Evolutionary conservation across 2,888 invertebrate species (phyloP), one percentile per base, ranked within the genome.

Genomic region (Aradus depressus): DNA sequence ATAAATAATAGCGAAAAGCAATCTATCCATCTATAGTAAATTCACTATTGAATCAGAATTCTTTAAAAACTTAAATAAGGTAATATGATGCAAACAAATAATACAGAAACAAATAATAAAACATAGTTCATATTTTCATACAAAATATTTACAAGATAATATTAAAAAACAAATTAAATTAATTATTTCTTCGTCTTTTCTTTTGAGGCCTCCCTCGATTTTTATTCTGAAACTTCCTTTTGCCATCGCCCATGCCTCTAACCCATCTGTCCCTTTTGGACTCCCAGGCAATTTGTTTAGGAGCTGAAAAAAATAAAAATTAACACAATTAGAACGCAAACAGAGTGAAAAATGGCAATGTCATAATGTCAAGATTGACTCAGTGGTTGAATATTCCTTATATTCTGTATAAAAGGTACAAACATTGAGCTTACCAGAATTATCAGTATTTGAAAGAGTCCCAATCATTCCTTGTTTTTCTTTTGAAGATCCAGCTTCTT

Each of bases 271-370:
- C 74, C 21, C 87, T 69, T 16, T 79, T 80, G 28, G 80, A 77
- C 68, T 89, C 89, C 89, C 89, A 89, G 35, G 82, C 78, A 18
- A 89, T 63, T 68, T 89, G 88, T 64, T 86, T 86, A 4, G 68
- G 69, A 60, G 67, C 73, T 72, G 49, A 44, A 54, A 52, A 3
- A 42, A 37, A 51, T 50, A 47, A 59, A 52, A 51, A 56, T 34
- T 44, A 41, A 35, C 16, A 44, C 48, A 12, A 31, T 26, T 19
- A 28, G 23, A 50, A n/a, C 16, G 23, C 25, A 5, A 35, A 43
- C 35, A 32, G 6, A 23, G 26, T 26, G 39, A 34, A 21, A 14
- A 10, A 54, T 45, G 23, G 14, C 22, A 14, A 34, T 38, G n/a
- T 34, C 48, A 35, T 44, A 39, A 42, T 32, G 41, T 31, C 35